Evolutionary conservation across 1,140 invertebrate species (phyloP).

Genomic region (Sycophaga agraensis): DNA sequence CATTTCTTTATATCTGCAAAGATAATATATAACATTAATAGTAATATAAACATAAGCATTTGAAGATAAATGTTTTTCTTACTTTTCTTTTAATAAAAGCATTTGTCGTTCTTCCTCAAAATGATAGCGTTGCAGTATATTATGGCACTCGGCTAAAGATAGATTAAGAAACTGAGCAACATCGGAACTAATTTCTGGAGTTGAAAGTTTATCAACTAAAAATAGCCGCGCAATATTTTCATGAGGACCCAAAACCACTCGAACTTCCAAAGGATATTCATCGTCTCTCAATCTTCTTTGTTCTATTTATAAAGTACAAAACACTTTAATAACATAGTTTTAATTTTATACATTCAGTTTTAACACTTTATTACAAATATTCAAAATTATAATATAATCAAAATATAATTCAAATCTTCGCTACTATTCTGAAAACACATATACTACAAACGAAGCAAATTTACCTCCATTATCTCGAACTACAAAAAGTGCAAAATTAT

Average conservation of each 20-base stretch:
- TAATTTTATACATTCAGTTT: not conserved
- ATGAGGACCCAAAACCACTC: conserved; percentile 78
- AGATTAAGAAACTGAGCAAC: conserved; percentile 85
- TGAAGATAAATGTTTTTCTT: conserved; percentile 36
- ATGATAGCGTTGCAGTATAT: conserved; percentile 77
- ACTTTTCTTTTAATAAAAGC: conserved; percentile 72
- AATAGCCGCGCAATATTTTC: conserved; percentile 81
- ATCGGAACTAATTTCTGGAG: conserved; percentile 74
- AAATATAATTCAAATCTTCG: not conserved
- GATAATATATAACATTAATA: conserved; percentile 4
- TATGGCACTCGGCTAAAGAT: conserved; percentile 74
- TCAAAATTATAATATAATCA: not conserved
- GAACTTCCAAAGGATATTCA: conserved; percentile 77
- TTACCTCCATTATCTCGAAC: conserved; percentile 81
- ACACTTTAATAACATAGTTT: conserved; percentile 3
- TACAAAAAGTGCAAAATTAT: conserved; percentile 81
- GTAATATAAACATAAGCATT: not conserved
- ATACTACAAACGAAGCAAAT: conserved; percentile 23
- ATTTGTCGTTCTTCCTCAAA: conserved; percentile 77
- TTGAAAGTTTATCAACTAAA: conserved; percentile 74
- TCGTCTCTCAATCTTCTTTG: conserved; percentile 73
- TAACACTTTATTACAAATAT: not conserved
- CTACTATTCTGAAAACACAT: no score
- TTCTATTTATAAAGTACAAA: conserved; percentile 56
- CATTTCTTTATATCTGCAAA: conserved; percentile 67